Evolutionary conservation across 2,888 invertebrate species (phyloP).

Genomic region (Selenia dentaria): DNA sequence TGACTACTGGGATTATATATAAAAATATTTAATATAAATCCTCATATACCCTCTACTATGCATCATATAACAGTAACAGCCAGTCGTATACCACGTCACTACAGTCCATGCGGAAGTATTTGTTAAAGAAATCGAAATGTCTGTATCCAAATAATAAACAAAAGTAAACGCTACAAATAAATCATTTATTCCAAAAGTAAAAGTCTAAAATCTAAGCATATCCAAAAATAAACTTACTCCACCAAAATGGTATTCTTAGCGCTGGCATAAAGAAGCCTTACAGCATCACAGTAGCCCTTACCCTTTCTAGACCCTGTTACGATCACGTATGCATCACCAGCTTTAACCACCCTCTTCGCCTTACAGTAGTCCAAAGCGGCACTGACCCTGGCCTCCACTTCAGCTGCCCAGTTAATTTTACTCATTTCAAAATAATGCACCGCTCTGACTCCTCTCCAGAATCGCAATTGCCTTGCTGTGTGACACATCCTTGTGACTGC

Average conservation of each 20-base stretch:
- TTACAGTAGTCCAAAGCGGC: slow-evolving; percentile 75
- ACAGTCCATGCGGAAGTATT: too few relatives aligned
- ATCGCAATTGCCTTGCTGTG: slow-evolving; percentile 86
- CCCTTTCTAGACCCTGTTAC: slow-evolving; percentile 69
- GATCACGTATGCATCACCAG: slow-evolving; percentile 72
- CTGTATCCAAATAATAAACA: too few relatives aligned
- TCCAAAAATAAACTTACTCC: slow-evolving; percentile 13
- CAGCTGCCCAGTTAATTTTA: slow-evolving; percentile 57
- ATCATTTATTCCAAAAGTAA: background rate
- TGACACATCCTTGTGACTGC: slow-evolving; percentile 88
- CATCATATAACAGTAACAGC: too few relatives aligned
- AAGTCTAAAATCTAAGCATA: background rate
- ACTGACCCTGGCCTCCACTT: slow-evolving; percentile 65
- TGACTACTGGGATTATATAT: too few relatives aligned
- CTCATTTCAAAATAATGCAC: slow-evolving; percentile 77
- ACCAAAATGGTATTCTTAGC: slow-evolving; percentile 55
- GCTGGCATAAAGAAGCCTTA: slow-evolving; percentile 70
- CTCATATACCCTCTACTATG: too few relatives aligned
- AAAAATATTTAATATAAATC: too few relatives aligned
- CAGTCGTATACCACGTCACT: too few relatives aligned
- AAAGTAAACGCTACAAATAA: too few relatives aligned
- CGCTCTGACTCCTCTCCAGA: slow-evolving; percentile 81
- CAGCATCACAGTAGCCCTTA: slow-evolving; percentile 71
- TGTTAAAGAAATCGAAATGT: too few relatives aligned
- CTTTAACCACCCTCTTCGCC: slow-evolving; percentile 64